Conservation (phyloP, 23 tunicate species). For the Corella eumyota region DNA sequence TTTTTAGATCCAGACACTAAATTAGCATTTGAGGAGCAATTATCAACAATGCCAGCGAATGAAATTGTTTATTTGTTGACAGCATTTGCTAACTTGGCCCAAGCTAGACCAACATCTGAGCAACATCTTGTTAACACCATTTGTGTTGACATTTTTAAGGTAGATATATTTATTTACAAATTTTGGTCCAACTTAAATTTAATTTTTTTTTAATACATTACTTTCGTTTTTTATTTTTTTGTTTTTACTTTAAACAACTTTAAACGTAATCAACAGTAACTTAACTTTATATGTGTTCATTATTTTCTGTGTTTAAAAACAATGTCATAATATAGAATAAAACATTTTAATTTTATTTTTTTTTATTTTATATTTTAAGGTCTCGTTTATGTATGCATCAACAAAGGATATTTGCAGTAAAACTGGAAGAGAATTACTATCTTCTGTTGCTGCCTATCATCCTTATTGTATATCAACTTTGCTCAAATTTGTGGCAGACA, state of each 20-base stretch:
- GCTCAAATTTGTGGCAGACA: conserved; percentile 26
- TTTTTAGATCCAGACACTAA: conserved; percentile 83
- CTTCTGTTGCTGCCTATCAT: conserved; percentile 39
- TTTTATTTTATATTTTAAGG: no score
- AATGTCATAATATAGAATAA: no score
- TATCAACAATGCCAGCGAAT: conserved; percentile 83
- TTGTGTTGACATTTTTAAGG: conserved; percentile 75
- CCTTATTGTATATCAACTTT: conserved; percentile 61
- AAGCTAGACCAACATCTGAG: conserved; percentile 52
- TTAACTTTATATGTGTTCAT: no score
- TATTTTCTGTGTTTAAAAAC: no score
- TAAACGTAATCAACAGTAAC: no score
- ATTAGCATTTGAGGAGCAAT: conserved; percentile 80
- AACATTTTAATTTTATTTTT: no score
- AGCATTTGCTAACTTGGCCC: conserved; percentile 82
- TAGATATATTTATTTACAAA: neutral
- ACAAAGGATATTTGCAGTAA: conserved; percentile 87
- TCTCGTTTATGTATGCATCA: conserved; percentile 66
- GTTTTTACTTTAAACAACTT: no score
- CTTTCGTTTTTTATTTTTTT: neutral
- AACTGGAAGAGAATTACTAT: conserved; percentile 79
- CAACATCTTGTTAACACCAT: conserved; percentile 61
- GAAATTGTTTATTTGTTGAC: conserved; percentile 87
- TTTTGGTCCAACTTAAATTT: no score
- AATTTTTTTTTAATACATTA: neutral